Evolutionary conservation across 2,113 vertebrate genomes (phyloP), one percentile per base, ranked within the genome.

Genomic region (Trogon melanurus): DNA sequence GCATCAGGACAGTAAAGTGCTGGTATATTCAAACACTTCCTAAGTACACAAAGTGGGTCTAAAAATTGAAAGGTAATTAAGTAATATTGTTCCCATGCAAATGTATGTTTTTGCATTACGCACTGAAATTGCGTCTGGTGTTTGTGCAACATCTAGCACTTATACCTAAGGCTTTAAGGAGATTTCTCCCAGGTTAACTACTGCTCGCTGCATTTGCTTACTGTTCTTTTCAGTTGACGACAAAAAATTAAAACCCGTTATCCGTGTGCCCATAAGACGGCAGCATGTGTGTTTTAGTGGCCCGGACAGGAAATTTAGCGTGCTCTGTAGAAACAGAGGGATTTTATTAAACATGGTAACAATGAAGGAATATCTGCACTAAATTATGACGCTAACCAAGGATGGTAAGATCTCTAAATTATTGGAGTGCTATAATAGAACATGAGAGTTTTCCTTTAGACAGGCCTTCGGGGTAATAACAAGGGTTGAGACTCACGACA

Each of bases 381-480:
- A 97, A 98, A 98, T 98, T 98, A 98, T 98, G 97, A 96, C 85
- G 95, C 96, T 90, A 97, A 95, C 97, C 96, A 95, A 97, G 94
- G 97, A 98, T 97, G 95, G 96, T 97, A 97, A 97, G 97, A 97
- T 97, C 97, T 97, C 97, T 97, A 97, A 98, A 98, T 98, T 96
- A 97, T 97, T 97, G 96, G 90, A 97, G 98, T 97, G 95, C 97
- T 95, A 96, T 97, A 98, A 98, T 97, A 97, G 97, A 98, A 96
- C 97, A 96, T 95, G 97, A 97, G 96, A 79, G 95, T 97, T 97
- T 96, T 98, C 97, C 97, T 97, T 96, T 75, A 97, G 97, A 98
- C 97, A 98, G 97, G 98, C 98, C 98, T 98, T 98, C 51, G 97
- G 98, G 98, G 97, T 98, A 98, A 98, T 98, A 97, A 98, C 98